Evolutionary conservation across 2,113 vertebrate genomes (phyloP), one percentile per base, ranked within the genome.

Genomic region (Alosa alosa): DNA sequence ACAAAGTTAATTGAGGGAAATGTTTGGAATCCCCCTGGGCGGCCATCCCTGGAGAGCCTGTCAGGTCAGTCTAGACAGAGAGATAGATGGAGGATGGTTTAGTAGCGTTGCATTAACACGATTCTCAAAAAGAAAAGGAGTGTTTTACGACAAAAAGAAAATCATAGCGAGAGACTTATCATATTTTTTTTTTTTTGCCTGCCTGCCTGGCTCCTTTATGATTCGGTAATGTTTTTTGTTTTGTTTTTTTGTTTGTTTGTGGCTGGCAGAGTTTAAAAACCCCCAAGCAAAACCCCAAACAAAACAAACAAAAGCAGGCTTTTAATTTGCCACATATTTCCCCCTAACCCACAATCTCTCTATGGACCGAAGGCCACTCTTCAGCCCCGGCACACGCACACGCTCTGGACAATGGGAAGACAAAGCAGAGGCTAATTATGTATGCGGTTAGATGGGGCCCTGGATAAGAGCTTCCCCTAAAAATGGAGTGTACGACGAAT

Each of bases 371-470:
- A 25, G 64, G 11, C 31, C n/a, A 64, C 20, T 57, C 18, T 2
- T 64, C 20, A 64, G 31, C 72, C 20, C 64, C 57, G 72, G 36
- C 72, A 11, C 68, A 55, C 41, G 7, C 64, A 8, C 49, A 39
- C 86, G 45, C 39, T 45, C 78, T 57, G 81, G 60, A 82, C 78
- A 86, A 88, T 82, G 49, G 25, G 78, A 81, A 75, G 82, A 81
- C 87, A 86, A 49, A 82, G 55, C 75, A 44, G 83, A 60, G 46
- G 75, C 83, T 85, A 86, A 84, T 86, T 88, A 83, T 60, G 72
- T 55, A 60, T 78, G 83, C 49, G 47, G 78, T 82, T 84, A 84
- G 85, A 88, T 82, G 47, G n/a, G 31, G 57, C 49, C 36, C 83
- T 82, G 3, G 11, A 78, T 82, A 86, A 78, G 72, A 47, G 64